Evolutionary conservation across 2,888 invertebrate genomes (phyloP).

Genomic region (Amphipyra tragopoginis): DNA sequence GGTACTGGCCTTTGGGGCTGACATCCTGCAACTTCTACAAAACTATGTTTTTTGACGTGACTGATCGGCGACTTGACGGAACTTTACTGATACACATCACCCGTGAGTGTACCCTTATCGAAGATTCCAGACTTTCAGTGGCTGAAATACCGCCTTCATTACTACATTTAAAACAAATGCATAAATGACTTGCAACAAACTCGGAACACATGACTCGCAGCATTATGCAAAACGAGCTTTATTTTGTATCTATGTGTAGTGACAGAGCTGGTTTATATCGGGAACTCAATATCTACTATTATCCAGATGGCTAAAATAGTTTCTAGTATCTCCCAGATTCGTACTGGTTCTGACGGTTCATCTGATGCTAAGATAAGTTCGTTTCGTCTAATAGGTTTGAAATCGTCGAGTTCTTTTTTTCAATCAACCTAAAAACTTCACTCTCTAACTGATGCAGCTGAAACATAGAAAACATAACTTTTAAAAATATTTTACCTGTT

Average conservation of each 20-base stretch:
- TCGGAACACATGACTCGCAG: too few species aligned
- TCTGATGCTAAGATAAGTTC: constrained; percentile 32
- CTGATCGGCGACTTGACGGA: too few species aligned
- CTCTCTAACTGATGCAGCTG: neutral
- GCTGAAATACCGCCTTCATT: neutral
- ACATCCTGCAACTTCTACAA: too few species aligned
- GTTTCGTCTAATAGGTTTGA: constrained; percentile 3
- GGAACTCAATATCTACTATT: constrained; percentile 4
- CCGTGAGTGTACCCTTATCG: too few species aligned
- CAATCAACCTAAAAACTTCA: constrained; percentile 14
- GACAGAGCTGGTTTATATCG: constrained; percentile 56
- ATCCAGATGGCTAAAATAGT: constrained; percentile 22
- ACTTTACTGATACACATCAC: too few species aligned
- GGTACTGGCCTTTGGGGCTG: too few species aligned
- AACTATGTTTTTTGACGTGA: too few species aligned
- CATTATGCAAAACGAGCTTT: constrained; percentile 57
- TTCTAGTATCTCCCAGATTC: constrained; percentile 1
- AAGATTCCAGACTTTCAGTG: neutral
- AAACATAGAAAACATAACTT: neutral
- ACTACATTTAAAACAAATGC: neutral
- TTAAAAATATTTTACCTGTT: constrained; percentile 2
- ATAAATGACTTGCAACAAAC: too few species aligned
- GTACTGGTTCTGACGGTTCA: constrained; percentile 35
- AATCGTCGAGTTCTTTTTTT: neutral
- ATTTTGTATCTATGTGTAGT: constrained; percentile 69